Evolutionary conservation across 2,113 vertebrate genomes (phyloP), one percentile per base, ranked within the genome.

Genomic region (Ophthalmolycus amberensis): DNA sequence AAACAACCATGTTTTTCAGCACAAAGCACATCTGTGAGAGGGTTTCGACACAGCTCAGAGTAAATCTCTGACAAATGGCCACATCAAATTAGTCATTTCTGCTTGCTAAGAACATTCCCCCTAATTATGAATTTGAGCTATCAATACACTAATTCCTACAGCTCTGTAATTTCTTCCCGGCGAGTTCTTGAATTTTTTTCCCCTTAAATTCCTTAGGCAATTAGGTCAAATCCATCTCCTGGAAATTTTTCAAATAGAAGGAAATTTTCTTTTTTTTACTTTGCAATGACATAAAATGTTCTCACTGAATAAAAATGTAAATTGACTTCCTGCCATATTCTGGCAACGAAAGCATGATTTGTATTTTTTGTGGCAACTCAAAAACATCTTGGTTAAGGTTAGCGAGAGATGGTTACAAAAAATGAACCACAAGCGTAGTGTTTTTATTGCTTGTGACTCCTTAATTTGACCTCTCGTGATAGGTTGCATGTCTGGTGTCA

Each of bases 1-100:
- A 65, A 80, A 77, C 54, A 73, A 1, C 63, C 38, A 1, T 60
- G 62, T 63, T 62, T 64, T 67, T 54, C 27, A 69, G 44, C 50
- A 50, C 48, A 64, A 69, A 74, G 25, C 68, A 59, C 37, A 50
- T 25, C 29, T 15, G 3, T 54, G 27, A 54, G 44, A 70, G 64
- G 16, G 25, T 68, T 68, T 42, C 29, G 34, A 9, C 7, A 9
- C 40, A 54, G 18, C 46, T 56, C 34, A 16, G 40, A 32, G 60
- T 52, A 11, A 22, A n/a, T 9, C 68, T 84, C 37, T 42, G n/a
- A 79, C 14, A 1, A 59, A 58, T n/a, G 0, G 2, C 11, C 3
- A 18, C 63, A 15, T 46, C 10, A 82, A 9, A 37, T 63, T 1
- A 16, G 6, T 44, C 0, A 38, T 73, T 48, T 60, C 42, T 29